Evolutionary conservation across 2,888 invertebrate genomes (phyloP).

Genomic region (Esperia sulphurella): DNA sequence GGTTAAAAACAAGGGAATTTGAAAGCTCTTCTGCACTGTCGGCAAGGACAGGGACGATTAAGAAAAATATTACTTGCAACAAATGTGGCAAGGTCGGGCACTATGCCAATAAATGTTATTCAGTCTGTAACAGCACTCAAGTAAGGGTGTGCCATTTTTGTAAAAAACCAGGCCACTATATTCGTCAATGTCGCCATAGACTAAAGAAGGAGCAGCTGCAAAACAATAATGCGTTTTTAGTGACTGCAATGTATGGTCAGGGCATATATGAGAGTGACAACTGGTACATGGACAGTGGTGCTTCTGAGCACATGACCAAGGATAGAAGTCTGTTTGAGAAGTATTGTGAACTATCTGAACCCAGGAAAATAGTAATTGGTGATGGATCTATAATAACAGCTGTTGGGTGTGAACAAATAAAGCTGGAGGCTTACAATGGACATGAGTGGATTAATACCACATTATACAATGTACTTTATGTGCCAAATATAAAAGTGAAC

Average conservation of each 20-base stretch:
- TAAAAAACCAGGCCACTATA: neutral
- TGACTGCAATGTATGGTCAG: neutral
- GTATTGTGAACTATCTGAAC: neutral
- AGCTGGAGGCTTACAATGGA: neutral
- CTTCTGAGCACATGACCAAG: conserved; percentile 4
- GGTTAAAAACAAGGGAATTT: conserved; percentile 11
- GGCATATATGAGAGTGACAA: neutral
- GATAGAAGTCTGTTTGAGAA: neutral
- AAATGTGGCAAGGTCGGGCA: neutral
- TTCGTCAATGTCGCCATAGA: neutral
- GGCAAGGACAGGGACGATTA: neutral
- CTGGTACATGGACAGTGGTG: conserved; percentile 6
- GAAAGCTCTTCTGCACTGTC: neutral
- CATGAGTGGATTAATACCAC: neutral
- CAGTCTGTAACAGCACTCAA: neutral
- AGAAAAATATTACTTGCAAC: neutral
- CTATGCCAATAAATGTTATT: neutral
- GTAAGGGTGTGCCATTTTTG: neutral
- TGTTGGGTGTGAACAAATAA: neutral
- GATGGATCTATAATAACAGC: neutral
- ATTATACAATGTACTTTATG: too few species aligned
- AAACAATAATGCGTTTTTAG: neutral
- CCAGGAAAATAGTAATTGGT: neutral
- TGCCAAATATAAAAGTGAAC: neutral
- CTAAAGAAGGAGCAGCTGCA: too few species aligned